Percentiles rank a stretch among this genome's conserved stretches.
These are phyloP conservation scores for Dunckerocampus dactyliophorus DNA, from an alignment of 2,113 vertebrate genomes.

Conservation along the genomic window DNA sequence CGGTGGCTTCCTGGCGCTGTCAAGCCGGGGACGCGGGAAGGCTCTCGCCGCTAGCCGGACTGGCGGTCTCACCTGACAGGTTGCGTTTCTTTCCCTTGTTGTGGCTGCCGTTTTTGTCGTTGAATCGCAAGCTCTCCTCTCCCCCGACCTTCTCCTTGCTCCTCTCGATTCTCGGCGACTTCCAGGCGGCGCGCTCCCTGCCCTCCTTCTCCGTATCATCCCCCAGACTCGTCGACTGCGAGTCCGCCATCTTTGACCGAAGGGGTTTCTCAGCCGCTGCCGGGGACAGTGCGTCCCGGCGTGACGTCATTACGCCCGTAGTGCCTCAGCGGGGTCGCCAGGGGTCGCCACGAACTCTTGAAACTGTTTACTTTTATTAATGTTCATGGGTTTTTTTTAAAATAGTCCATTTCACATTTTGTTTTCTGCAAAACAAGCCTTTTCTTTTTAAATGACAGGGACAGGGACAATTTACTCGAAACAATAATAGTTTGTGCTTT, in stretches of 20 bases:
- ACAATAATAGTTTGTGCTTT: no score
- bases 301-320: slow-evolving; percentile 46
- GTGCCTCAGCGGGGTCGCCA: neutral
- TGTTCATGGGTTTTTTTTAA: no score
- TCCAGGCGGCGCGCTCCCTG: slow-evolving; percentile 43
- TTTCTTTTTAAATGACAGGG: no score
- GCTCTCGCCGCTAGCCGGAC: neutral
- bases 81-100: slow-evolving; percentile 57
- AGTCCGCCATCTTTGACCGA: slow-evolving; percentile 77
- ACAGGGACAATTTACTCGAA: no score
- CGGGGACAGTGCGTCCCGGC: slow-evolving; percentile 46
- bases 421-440: no score
- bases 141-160: slow-evolving; percentile 43
- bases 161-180: slow-evolving; percentile 20
- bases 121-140: slow-evolving; percentile 67
- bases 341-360: no score
- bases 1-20: slow-evolving; percentile 22
- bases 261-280: slow-evolving; percentile 59
- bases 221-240: slow-evolving; percentile 64
- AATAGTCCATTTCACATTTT: no score
- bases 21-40: slow-evolving; percentile 6
- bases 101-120: slow-evolving; percentile 60
- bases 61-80: slow-evolving; percentile 67
- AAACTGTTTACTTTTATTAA: no score
- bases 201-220: slow-evolving; percentile 74